A percentile compares a stretch with the other conserved stretches of the same genome.
Evolutionary conservation across 2,888 invertebrate genomes (phyloP).

Genomic region (Suillia variegata): DNA sequence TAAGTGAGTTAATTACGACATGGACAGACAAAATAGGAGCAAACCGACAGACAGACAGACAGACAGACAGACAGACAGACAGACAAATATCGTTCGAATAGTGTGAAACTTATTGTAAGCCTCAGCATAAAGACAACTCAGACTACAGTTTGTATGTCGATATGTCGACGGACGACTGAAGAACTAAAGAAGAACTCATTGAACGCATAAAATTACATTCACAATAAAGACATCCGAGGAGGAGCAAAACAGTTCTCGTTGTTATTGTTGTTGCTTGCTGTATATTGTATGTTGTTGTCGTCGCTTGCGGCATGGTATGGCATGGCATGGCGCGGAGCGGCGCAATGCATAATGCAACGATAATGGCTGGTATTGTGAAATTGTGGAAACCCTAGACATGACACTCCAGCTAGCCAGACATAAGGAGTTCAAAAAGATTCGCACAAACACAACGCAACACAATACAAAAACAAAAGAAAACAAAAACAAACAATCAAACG

Average conservation of each 20-base stretch:
- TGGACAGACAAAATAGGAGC: background rate
- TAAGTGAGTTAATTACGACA: background rate
- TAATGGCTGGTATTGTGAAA: no score
- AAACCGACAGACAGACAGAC: background rate
- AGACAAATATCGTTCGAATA: background rate
- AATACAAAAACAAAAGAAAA: background rate
- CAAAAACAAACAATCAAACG: background rate
- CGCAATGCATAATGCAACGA: background rate
- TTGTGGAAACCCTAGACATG: constrained; percentile 4
- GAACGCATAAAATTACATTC: constrained; percentile 14
- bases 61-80: background rate
- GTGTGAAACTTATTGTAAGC: constrained; percentile 9
- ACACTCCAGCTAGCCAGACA: background rate
- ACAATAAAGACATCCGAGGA: background rate
- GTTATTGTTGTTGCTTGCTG: background rate
- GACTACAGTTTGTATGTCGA: no score
- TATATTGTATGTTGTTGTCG: no score
- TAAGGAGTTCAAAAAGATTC: background rate
- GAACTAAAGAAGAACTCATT: constrained; percentile 9
- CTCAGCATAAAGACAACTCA: background rate
- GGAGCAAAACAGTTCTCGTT: background rate
- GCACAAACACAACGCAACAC: no score
- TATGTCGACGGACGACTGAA: no score
- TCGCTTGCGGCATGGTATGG: no score
- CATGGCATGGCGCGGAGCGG: no score